phyloP scores from a whole-genome alignment of 2,113 vertebrate species.

The Rhodinocichla rosea region DNA sequence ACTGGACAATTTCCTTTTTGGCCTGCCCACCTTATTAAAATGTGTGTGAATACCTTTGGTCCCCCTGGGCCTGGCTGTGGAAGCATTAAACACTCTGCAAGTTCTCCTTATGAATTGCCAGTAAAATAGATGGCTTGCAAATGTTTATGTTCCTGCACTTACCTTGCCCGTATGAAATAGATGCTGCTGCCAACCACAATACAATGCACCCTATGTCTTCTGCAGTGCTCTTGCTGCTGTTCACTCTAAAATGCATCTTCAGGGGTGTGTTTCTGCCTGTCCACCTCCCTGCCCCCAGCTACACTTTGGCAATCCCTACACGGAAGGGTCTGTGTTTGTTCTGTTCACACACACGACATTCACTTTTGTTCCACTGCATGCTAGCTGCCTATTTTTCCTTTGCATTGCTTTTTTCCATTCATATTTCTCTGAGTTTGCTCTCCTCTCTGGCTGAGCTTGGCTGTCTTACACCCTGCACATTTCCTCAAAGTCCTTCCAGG shows the following conservation, averaged over 20 bases:
- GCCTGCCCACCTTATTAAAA: slow-evolving; percentile 12
- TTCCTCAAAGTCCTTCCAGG: neutral
- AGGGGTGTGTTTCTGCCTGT: neutral
- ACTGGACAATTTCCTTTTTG: neutral
- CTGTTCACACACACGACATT: neutral
- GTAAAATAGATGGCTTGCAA: slow-evolving; percentile 1
- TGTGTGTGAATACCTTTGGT: neutral
- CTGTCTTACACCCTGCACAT: neutral
- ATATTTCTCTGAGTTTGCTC: neutral
- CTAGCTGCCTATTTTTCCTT: neutral
- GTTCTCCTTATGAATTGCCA: neutral
- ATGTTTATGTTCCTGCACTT: neutral
- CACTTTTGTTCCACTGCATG: neutral
- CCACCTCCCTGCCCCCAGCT: neutral
- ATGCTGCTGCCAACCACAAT: neutral
- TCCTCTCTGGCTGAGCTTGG: neutral
- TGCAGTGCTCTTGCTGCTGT: neutral
- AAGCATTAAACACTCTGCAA: neutral
- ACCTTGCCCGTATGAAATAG: neutral
- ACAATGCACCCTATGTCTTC: neutral
- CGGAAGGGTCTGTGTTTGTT: neutral
- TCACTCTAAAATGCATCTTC: neutral
- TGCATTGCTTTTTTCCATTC: neutral
- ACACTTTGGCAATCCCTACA: neutral
- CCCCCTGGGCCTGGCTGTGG: neutral